These are phyloP conservation scores for Aquatica leii DNA, from an alignment of 2,888 invertebrate genomes.

Conservation along the genomic window DNA sequence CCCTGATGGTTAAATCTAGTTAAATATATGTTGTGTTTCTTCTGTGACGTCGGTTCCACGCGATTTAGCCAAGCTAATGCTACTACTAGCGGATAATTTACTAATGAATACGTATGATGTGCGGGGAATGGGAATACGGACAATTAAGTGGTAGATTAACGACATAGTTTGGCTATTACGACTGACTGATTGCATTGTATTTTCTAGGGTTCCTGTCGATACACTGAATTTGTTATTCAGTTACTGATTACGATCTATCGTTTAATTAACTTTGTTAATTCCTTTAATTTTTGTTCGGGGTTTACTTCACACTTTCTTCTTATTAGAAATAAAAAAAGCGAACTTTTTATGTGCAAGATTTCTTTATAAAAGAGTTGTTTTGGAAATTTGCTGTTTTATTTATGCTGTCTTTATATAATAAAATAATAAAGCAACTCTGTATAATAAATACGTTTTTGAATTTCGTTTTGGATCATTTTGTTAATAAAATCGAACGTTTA, in stretches of 20 bases:
- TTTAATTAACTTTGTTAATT: slow-evolving; percentile 17
- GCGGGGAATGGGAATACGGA: slow-evolving; percentile 49
- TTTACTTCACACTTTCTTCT: no score
- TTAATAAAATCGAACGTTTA: no score
- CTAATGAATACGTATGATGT: slow-evolving; percentile 51
- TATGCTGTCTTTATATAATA: no score
- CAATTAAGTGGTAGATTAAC: slow-evolving; percentile 51
- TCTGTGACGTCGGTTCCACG: slow-evolving; percentile 47
- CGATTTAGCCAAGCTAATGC: slow-evolving; percentile 48
- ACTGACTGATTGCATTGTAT: slow-evolving; percentile 44
- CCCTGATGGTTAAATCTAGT: slow-evolving; percentile 37
- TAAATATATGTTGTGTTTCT: slow-evolving; percentile 46
- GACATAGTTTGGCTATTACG: slow-evolving; percentile 40
- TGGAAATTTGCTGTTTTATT: no score
- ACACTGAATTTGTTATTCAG: slow-evolving; percentile 1
- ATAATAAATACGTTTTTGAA: no score
- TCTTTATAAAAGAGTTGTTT: no score
- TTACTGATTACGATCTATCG: background rate
- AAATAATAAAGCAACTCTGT: no score
- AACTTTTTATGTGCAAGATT: no score
- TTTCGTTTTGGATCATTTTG: no score
- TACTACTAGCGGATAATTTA: slow-evolving; percentile 49
- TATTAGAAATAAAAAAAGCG: no score
- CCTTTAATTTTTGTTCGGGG: no score
- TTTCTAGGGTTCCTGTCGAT: slow-evolving; percentile 20